Conservation (phyloP, 2,113 vertebrate species). For the Ondatra zibethicus region DNA sequence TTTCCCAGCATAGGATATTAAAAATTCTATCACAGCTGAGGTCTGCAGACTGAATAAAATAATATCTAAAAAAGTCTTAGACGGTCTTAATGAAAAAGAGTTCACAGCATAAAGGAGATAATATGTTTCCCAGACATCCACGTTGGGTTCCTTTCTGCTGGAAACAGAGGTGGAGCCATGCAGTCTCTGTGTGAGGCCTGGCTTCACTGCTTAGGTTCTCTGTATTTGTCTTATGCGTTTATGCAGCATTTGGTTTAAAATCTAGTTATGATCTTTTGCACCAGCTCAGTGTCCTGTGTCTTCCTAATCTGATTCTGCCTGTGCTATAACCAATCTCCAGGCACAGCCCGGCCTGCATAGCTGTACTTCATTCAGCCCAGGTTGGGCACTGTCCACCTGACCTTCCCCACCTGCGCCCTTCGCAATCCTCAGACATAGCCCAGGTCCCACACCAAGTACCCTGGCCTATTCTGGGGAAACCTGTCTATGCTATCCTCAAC, state of each 20-base stretch:
- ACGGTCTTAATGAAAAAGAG: background rate
- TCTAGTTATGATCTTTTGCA: background rate
- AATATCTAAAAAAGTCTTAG: background rate
- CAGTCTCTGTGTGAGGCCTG: background rate
- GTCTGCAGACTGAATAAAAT: background rate
- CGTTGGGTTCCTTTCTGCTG: background rate
- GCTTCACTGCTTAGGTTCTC: background rate
- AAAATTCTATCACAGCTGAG: slow-evolving; percentile 29
- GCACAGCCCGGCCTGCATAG: background rate
- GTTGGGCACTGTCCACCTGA: background rate
- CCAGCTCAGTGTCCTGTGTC: background rate
- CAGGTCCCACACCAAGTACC: background rate
- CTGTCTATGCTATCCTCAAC: background rate
- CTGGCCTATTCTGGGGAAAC: background rate
- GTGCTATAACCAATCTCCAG: background rate
- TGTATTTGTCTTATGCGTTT: background rate
- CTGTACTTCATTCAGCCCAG: background rate
- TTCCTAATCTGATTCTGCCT: background rate
- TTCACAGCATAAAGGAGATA: slow-evolving; percentile 33
- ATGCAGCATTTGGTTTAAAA: background rate
- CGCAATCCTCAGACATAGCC: background rate
- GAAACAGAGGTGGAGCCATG: background rate
- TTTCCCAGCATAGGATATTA: background rate
- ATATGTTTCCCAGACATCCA: background rate
- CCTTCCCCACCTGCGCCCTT: background rate